These are phyloP conservation scores for Tetragnatha montana DNA, from an alignment of 2,888 invertebrate genomes.

Conservation along the genomic window DNA sequence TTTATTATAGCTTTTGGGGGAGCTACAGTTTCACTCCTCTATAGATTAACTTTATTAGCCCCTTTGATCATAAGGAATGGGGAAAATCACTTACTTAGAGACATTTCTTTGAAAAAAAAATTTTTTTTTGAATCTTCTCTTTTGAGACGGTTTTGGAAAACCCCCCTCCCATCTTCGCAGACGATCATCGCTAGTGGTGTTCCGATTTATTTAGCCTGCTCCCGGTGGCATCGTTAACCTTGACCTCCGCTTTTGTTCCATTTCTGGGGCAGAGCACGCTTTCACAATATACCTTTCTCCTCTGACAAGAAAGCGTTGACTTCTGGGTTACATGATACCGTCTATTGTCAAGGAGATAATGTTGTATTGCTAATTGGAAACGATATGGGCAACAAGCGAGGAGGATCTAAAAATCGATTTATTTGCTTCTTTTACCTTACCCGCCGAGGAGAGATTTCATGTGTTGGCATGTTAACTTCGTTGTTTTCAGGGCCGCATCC, in stretches of 20 bases:
- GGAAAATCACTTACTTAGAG: too few relatives aligned
- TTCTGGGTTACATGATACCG: not conserved
- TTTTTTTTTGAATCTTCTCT: not conserved
- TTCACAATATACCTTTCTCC: not conserved
- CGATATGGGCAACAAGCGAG: too few relatives aligned
- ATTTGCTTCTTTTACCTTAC: too few relatives aligned
- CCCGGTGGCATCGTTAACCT: not conserved
- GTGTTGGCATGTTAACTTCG: too few relatives aligned
- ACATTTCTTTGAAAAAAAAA: not conserved
- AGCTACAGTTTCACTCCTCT: too few relatives aligned
- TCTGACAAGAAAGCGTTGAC: not conserved
- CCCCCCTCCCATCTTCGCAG: not conserved
- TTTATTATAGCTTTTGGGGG: too few relatives aligned
- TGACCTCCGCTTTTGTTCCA: not conserved
- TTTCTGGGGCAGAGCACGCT: not conserved
- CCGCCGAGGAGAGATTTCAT: too few relatives aligned
- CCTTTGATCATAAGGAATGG: too few relatives aligned
- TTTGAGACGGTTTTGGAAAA: too few relatives aligned
- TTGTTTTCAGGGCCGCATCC: too few relatives aligned
- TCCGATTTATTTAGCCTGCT: not conserved
- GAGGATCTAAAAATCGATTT: too few relatives aligned
- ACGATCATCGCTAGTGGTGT: not conserved
- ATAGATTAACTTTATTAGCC: too few relatives aligned
- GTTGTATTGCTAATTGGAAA: not conserved
- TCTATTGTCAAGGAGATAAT: not conserved